A percentile compares a stretch with the other conserved stretches of the same genome.
These are phyloP conservation scores for Pyrocoelia pectoralis DNA, from an alignment of 2,888 invertebrate genomes.

Conservation along the genomic window DNA sequence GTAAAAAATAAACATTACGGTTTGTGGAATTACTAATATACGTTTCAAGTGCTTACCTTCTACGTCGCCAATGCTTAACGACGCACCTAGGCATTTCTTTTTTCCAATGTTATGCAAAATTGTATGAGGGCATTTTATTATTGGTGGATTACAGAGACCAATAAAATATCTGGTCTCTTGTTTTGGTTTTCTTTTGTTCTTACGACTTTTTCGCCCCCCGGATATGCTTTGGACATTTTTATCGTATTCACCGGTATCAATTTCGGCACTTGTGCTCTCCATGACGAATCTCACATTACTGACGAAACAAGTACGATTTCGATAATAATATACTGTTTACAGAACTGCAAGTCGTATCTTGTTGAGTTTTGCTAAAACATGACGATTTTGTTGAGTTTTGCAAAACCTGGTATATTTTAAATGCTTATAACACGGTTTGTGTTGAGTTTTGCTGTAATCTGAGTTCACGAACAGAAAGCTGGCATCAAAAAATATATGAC, in stretches of 20 bases:
- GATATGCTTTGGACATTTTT: background rate
- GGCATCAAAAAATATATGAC: too few relatives aligned
- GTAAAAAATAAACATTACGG: background rate
- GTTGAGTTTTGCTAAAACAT: background rate
- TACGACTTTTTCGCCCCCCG: background rate
- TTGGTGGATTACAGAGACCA: background rate
- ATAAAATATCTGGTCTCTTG: background rate
- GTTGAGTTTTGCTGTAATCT: slow-evolving; percentile 8
- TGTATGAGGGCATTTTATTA: slow-evolving; percentile 3
- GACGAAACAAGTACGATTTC: background rate
- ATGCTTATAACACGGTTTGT: slow-evolving; percentile 5
- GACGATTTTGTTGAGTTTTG: slow-evolving; percentile 5
- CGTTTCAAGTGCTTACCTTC: too few relatives aligned
- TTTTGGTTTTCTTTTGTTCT: background rate
- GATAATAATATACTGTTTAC: background rate
- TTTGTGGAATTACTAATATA: background rate
- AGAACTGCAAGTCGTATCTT: background rate
- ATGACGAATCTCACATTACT: background rate
- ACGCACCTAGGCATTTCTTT: background rate
- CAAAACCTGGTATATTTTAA: background rate
- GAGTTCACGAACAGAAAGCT: background rate
- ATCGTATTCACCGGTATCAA: background rate
- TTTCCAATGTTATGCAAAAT: background rate
- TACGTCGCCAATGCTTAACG: background rate
- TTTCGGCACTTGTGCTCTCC: background rate